Evolutionary conservation across 1,140 invertebrate species (phyloP).

Genomic region (Gerris buenoi): DNA sequence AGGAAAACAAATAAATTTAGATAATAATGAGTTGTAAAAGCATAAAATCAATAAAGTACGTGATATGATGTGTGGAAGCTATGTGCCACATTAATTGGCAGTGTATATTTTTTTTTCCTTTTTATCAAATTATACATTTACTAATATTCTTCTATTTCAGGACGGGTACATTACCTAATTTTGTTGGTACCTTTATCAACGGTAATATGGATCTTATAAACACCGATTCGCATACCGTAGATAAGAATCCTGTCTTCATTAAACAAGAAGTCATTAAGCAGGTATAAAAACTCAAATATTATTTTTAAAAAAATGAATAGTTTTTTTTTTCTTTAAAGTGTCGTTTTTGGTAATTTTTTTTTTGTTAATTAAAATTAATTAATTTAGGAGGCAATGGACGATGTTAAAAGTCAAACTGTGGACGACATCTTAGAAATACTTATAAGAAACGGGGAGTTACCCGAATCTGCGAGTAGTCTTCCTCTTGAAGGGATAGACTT

Average conservation of each 20-base stretch:
- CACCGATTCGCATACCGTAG: background rate
- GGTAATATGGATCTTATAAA: background rate
- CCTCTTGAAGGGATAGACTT: background rate
- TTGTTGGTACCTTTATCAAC: background rate
- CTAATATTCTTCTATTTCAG: no score
- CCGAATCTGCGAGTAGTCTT: background rate
- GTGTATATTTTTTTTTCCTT: no score
- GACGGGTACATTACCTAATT: background rate
- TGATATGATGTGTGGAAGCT: no score
- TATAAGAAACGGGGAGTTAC: background rate
- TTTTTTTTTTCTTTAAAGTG: background rate
- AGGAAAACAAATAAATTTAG: no score
- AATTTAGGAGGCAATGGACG: background rate
- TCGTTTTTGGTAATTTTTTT: background rate
- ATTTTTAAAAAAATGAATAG: background rate
- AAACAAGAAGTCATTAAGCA: background rate
- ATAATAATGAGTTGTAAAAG: no score
- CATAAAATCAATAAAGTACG: no score
- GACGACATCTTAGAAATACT: background rate
- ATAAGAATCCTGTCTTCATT: background rate
- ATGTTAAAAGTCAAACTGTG: background rate
- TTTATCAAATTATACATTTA: no score
- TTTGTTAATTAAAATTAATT: background rate
- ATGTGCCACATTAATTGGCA: no score
- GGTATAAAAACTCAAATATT: background rate